These are phyloP conservation scores for Drosophila peninsularis DNA, from an alignment of 2,888 invertebrate genomes.

Conservation along the genomic window DNA sequence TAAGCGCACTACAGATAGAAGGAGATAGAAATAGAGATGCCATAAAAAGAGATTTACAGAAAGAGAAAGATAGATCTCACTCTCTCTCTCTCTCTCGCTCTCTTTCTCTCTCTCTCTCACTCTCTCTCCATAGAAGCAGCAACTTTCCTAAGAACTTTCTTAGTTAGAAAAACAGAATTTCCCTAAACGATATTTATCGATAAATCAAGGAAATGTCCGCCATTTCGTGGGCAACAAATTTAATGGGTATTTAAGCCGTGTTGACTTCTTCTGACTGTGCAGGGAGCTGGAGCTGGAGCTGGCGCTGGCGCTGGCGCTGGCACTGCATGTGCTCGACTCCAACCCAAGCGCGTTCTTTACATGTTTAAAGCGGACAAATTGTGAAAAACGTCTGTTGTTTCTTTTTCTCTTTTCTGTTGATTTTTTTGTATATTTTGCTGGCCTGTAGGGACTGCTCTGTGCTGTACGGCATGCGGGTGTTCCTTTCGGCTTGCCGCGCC, in stretches of 20 bases:
- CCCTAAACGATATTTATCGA: neutral
- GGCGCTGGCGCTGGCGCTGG: neutral
- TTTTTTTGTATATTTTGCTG: constrained; percentile 12
- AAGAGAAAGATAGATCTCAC: too few relatives aligned
- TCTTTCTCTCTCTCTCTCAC: too few relatives aligned
- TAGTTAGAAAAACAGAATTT: neutral
- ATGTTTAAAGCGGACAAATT: constrained; percentile 65
- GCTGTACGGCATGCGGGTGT: constrained; percentile 23
- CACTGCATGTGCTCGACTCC: constrained; percentile 15
- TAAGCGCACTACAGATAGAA: neutral
- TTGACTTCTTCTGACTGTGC: neutral
- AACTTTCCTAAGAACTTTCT: too few relatives aligned
- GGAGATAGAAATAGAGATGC: neutral
- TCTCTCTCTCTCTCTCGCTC: too few relatives aligned
- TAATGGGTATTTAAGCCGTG: constrained; percentile 21
- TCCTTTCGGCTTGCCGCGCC: constrained; percentile 17
- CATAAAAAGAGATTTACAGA: neutral
- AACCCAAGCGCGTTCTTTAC: constrained; percentile 14
- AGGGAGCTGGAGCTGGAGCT: neutral
- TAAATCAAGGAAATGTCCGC: neutral
- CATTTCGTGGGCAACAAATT: neutral
- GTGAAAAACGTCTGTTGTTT: constrained; percentile 44
- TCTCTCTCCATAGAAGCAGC: neutral
- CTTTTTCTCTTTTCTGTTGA: neutral
- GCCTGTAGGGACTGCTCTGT: constrained; percentile 49